Evolutionary conservation across 2,113 vertebrate species (phyloP), one percentile per base, ranked within the genome.

Genomic region (Cynopterus brachyotis): DNA sequence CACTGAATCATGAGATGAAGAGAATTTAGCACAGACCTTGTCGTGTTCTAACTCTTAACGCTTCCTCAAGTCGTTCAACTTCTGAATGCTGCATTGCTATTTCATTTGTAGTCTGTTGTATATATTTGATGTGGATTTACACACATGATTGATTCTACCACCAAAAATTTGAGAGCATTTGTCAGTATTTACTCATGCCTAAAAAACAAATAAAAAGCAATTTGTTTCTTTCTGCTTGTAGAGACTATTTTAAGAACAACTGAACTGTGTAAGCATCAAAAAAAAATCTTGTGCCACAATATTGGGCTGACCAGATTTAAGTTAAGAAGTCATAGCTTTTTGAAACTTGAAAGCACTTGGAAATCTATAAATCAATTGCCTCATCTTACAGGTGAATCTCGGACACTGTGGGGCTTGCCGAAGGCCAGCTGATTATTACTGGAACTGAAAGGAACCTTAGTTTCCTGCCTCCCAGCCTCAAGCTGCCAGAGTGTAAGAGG

Each of bases 211-310:
- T 45, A 22, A 64, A 78, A 90, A 66, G 32, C 85, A 53, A 59
- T 72, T 84, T 72, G 30, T 76, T 80, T 89, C 32, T 91, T 17
- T 79, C 62, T 91, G 15, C 30, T 96, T 67, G 6, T 9, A 28
- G 19, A 91, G 92, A 75, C 82, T 79, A 86, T 88, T 78, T 91
- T 69, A 84, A 91, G 64, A 92, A 95, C 30, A 86, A 30, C 80
- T 93, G 69, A 87, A 69, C 26, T 78, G 2, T 45, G 6, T 82
- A 81, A 67, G 55, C 55, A 47, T 69, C 20, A 66, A 76, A 79
- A 91, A 93, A 62, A 75, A 1, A 6, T 26, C 37, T 59, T 73
- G 17, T 64, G n/a, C 47, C 26, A 57, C 24, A 64, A 32, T 24
- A 53, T 22, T 88, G 42, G 28, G 32, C 59, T 57, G 32, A 85